These are phyloP conservation scores for Leucosticte australis DNA, from an alignment of 2,113 vertebrate genomes.

Conservation along the genomic window DNA sequence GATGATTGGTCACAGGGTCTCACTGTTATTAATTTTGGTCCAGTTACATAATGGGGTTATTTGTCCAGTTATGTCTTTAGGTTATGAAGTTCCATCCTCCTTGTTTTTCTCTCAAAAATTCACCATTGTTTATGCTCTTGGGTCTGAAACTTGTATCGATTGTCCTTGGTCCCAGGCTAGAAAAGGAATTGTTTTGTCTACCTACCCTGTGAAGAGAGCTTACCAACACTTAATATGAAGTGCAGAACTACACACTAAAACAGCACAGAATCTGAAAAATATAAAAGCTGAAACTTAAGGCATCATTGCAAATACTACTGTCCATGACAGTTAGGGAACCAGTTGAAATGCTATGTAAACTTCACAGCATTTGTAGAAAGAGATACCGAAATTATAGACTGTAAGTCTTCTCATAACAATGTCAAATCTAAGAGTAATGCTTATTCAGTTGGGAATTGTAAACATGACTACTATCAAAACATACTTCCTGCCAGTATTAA, in stretches of 20 bases:
- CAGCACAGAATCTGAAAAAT: neutral
- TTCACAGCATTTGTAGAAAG: neutral
- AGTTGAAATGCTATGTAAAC: neutral
- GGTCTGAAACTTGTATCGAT: neutral
- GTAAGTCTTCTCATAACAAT: neutral
- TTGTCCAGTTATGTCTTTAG: neutral
- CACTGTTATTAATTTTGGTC: neutral
- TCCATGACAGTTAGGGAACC: neutral
- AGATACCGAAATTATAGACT: neutral
- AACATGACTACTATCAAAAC: conserved; percentile 22
- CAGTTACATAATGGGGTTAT: neutral
- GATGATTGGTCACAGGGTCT: fast-evolving
- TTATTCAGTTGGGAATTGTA: conserved; percentile 18
- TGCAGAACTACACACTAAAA: neutral
- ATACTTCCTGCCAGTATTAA: neutral
- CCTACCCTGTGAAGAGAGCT: neutral
- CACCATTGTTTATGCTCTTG: neutral
- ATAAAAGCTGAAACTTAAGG: neutral
- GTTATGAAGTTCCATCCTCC: neutral
- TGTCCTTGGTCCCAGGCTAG: neutral
- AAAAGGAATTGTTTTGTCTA: neutral
- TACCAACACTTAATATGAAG: neutral
- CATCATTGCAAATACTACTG: neutral
- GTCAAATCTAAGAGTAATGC: neutral
- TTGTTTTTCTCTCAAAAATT: neutral